Evolutionary conservation across 1,140 invertebrate species (phyloP), one percentile per base, ranked within the genome.

Genomic region (Polypedilum vanderplanki): DNA sequence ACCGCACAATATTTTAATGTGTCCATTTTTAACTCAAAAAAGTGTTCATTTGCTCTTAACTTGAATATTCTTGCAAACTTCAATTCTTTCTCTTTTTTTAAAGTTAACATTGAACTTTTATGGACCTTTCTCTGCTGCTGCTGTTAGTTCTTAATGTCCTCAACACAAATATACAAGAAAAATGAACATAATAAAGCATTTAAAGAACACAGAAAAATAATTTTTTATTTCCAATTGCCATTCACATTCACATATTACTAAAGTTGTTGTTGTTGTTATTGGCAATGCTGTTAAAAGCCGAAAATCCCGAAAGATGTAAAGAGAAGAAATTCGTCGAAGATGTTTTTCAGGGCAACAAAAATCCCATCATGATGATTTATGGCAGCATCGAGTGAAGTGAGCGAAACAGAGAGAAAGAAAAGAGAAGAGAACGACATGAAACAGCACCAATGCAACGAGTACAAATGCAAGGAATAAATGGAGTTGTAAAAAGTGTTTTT

Each of bases 151-250:
- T 57, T 57, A 57, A 57, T 57, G 46, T 57, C 46, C 46, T 33
- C 46, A 57, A n/a, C 46, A 57, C 46, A 57, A 57, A 57, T 15
- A 57, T n/a, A 57, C n/a, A 57, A 57, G 9, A 57, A 57, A 57
- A 57, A 57, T 57, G 46, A 57, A 57, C 46, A 57, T 57, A 57
- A 57, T 57, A 57, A 57, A 57, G 46, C 46, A 57, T 57, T 57
- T 57, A 57, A 57, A 57, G 46, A 57, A 57, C 46, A 57, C 46
- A 57, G 3, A 46, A 57, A 57, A n/a, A 33, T 57, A 12, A n/a
- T 57, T 57, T 57, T 57, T 57, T n/a, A 57, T 57, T 57, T n/a
- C 46, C 46, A 57, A 33, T 57, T 57, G 46, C 46, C 46, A 57
- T 57, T 57, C 46, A n/a, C 46, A 57, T 57, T 57, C 46, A 57